Evolutionary conservation across 2,113 vertebrate species (phyloP).

Genomic region (Pseudopodoces humilis): DNA sequence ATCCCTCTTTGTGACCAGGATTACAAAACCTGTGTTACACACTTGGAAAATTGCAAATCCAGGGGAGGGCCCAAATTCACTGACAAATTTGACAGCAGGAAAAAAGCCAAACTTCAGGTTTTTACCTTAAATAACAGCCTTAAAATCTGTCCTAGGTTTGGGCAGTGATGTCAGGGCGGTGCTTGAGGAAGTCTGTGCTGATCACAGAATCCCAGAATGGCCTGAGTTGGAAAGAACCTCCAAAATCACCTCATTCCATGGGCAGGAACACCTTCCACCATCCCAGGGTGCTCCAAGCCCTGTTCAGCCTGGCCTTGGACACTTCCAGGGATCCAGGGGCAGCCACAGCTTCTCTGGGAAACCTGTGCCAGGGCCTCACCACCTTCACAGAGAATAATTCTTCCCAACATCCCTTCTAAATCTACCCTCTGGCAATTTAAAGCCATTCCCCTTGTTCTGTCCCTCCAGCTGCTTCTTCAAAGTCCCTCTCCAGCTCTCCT

Average conservation of each 20-base stretch:
- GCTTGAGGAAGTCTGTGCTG: neutral
- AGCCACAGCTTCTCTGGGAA: neutral
- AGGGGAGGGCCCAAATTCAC: neutral
- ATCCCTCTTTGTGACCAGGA: neutral
- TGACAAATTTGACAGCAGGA: neutral
- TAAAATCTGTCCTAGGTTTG: neutral
- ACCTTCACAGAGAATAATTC: neutral
- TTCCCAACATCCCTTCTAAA: neutral
- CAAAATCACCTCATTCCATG: neutral
- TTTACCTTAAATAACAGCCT: neutral
- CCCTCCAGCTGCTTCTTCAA: neutral
- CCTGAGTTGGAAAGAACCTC: neutral
- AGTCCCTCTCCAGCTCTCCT: neutral
- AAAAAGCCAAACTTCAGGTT: neutral
- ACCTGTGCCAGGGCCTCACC: neutral
- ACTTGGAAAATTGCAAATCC: neutral
- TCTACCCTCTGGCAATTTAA: neutral
- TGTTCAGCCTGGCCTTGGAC: accelerated
- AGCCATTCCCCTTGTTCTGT: neutral
- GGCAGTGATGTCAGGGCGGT: neutral
- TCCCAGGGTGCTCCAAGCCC: neutral
- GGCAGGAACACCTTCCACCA: neutral
- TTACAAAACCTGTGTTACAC: neutral
- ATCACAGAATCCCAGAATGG: neutral
- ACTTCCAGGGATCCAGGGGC: neutral